Evolutionary conservation across 2,888 invertebrate genomes (phyloP).

Genomic region (Cryptocheilus praepositus): DNA sequence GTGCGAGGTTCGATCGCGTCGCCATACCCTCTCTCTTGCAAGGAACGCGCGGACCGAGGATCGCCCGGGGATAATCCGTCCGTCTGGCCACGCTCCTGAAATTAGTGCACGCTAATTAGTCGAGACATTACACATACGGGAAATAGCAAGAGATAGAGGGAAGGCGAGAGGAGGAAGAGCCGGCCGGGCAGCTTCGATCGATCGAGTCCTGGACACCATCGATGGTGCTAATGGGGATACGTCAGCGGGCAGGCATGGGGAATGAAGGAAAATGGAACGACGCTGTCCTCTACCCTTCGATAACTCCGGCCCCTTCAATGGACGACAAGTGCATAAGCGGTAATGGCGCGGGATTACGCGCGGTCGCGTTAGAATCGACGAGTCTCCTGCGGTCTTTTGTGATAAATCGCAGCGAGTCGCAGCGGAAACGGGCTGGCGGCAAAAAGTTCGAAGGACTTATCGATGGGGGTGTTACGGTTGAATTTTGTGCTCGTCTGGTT

Average conservation of each 20-base stretch:
- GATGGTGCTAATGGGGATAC: not conserved
- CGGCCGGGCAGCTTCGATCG: not conserved
- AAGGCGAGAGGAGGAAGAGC: slow-evolving; percentile 2
- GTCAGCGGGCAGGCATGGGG: not conserved
- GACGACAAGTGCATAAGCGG: too few relatives aligned
- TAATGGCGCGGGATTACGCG: too few relatives aligned
- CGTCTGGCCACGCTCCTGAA: slow-evolving; percentile 25
- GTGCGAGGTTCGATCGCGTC: slow-evolving; percentile 14
- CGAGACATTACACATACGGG: slow-evolving; percentile 31
- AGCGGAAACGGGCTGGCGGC: too few relatives aligned
- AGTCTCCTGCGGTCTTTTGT: too few relatives aligned
- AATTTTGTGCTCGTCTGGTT: too few relatives aligned
- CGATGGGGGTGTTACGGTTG: too few relatives aligned
- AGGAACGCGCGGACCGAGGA: slow-evolving; percentile 29
- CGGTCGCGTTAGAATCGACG: too few relatives aligned
- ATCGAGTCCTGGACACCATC: not conserved
- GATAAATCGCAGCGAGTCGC: too few relatives aligned
- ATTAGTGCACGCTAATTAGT: slow-evolving; percentile 37
- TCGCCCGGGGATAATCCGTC: slow-evolving; percentile 32
- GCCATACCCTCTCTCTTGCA: slow-evolving; percentile 24
- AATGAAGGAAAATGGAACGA: too few relatives aligned
- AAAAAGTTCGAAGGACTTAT: too few relatives aligned
- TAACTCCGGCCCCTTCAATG: too few relatives aligned
- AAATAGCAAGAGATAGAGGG: slow-evolving; percentile 18
- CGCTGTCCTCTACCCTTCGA: too few relatives aligned